Conservation (phyloP, 2,888 invertebrate genomes). For the Lamellibrachia satsuma region DNA sequence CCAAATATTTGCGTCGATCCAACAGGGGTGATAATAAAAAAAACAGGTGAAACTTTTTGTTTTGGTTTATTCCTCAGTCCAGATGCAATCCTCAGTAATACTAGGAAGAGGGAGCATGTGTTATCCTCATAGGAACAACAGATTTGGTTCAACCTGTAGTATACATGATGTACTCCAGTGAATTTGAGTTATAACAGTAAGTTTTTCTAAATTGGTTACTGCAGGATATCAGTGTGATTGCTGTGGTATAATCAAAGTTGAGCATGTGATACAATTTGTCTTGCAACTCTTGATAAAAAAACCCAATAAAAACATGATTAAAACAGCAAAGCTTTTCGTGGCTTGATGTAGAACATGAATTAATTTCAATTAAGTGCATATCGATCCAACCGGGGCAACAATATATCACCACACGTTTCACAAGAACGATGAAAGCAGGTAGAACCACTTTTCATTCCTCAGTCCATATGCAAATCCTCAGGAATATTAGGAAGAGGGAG, state of each 20-base stretch:
- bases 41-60: neutral
- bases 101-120: slow-evolving; percentile 42
- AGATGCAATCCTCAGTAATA: slow-evolving; percentile 41
- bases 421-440: neutral
- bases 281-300: neutral
- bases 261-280: neutral
- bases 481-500: slow-evolving; percentile 23
- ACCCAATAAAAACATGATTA: no score
- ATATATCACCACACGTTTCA: no score
- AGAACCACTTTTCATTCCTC: neutral
- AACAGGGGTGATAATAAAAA: no score
- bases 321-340: no score
- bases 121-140: slow-evolving; percentile 37
- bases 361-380: no score
- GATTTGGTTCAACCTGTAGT: neutral
- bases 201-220: neutral
- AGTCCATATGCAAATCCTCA: slow-evolving; percentile 23
- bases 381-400: no score
- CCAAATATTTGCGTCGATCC: no score
- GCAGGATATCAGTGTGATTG: neutral
- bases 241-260: neutral
- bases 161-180: neutral
- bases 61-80: slow-evolving; percentile 31
- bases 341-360: no score
- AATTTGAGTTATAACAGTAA: neutral